phyloP scores from a whole-genome alignment of 2,797 vertebrate genomes.

The Enoplosus armatus region DNA sequence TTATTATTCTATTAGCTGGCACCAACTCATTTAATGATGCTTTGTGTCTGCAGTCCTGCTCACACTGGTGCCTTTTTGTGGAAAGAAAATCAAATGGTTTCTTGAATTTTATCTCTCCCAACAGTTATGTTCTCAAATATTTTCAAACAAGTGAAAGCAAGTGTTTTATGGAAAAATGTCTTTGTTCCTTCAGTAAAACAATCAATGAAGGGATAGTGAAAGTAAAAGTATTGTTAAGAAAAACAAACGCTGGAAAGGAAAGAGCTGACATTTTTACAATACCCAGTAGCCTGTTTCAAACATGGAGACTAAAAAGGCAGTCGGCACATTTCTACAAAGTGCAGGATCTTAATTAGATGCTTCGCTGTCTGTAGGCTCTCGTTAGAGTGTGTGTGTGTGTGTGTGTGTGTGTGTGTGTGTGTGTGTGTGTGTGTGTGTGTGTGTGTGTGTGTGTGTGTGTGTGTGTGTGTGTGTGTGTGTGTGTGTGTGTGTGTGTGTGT shows the following conservation, averaged over 20 bases:
- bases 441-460: constrained; percentile 32
- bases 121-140: constrained; percentile 3
- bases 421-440: constrained; percentile 48
- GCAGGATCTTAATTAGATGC: constrained; percentile 70
- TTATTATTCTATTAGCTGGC: neutral
- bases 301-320: constrained; percentile 45
- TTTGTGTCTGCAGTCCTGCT: neutral
- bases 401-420: constrained; percentile 33
- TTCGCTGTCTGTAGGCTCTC: constrained; percentile 52
- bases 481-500: constrained; percentile 38
- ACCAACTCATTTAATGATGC: neutral
- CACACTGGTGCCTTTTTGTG: neutral
- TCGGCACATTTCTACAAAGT: constrained; percentile 61
- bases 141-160: constrained; percentile 20
- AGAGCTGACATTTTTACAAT: constrained; percentile 51
- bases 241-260: constrained; percentile 25
- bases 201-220: constrained; percentile 32
- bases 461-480: constrained; percentile 31
- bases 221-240: constrained; percentile 31
- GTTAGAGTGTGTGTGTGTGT: constrained; percentile 41
- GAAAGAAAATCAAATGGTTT: constrained; percentile 17
- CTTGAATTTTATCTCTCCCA: constrained; percentile 3
- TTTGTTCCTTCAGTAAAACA: constrained; percentile 33
- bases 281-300: constrained; percentile 48
- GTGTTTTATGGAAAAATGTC: constrained; percentile 9